phyloP scores from a whole-genome alignment of 1,140 invertebrate species.

The Papilio aristodemus region DNA sequence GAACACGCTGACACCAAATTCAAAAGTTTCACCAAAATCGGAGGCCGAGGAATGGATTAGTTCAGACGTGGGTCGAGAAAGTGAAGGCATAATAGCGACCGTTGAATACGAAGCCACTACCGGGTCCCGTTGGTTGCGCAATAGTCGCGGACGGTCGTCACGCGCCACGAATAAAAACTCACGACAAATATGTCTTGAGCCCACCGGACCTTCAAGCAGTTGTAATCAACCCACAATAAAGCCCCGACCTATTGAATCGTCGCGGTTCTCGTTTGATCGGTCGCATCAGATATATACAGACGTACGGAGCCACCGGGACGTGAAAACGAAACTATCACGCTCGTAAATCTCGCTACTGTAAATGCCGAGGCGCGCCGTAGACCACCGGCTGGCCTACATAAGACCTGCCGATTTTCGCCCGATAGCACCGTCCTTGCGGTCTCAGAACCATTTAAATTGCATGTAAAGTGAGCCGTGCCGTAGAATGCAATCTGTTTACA shows the following conservation, averaged over 20 bases:
- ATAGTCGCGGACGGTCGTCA: slow-evolving; percentile 61
- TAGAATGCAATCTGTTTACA: slow-evolving; percentile 61
- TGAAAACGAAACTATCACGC: slow-evolving; percentile 77
- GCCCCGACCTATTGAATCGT: slow-evolving; percentile 60
- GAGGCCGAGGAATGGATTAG: slow-evolving; percentile 43
- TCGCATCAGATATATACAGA: slow-evolving; percentile 59
- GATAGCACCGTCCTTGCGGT: slow-evolving; percentile 74
- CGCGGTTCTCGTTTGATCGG: slow-evolving; percentile 55
- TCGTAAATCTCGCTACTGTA: slow-evolving; percentile 71
- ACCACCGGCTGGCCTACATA: slow-evolving; percentile 68
- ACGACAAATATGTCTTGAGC: slow-evolving; percentile 47
- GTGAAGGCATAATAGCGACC: slow-evolving; percentile 59
- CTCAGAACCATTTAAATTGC: slow-evolving; percentile 75
- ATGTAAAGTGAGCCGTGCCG: slow-evolving; percentile 49
- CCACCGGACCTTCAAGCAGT: slow-evolving; percentile 37
- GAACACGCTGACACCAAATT: slow-evolving; percentile 16
- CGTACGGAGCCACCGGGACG: slow-evolving; percentile 65
- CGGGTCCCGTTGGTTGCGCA: slow-evolving; percentile 64
- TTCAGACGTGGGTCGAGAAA: slow-evolving; percentile 68
- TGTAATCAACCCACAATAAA: slow-evolving; percentile 41
- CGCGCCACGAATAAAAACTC: slow-evolving; percentile 55
- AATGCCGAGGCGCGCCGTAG: slow-evolving; percentile 59
- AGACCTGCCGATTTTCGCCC: slow-evolving; percentile 76
- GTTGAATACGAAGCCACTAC: slow-evolving; percentile 60
- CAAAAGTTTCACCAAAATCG: slow-evolving; percentile 47